These are phyloP conservation scores for Lasaia peninsularis DNA, from an alignment of 1,140 invertebrate species.

Conservation along the genomic window DNA sequence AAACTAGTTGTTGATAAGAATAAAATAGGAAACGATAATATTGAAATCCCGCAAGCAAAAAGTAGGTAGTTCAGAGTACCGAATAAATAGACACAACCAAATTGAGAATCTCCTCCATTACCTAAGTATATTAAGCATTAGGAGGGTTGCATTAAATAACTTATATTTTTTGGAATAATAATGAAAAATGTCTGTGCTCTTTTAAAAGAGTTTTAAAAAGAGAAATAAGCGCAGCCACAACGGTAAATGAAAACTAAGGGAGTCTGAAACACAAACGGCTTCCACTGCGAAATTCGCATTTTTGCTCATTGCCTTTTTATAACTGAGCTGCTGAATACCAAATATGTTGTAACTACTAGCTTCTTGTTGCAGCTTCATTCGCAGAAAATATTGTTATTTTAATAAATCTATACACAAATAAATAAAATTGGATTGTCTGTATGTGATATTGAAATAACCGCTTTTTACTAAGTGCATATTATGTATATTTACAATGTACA, in stretches of 20 bases:
- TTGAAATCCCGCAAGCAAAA: no score
- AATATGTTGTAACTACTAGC: background rate
- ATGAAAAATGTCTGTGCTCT: background rate
- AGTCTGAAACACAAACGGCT: background rate
- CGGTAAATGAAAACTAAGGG: background rate
- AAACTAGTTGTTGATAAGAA: no score
- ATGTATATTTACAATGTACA: no score
- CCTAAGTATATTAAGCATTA: no score
- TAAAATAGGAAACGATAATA: no score
- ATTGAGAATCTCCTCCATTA: no score
- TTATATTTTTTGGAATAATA: background rate
- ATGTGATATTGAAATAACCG: no score
- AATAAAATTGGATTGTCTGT: no score
- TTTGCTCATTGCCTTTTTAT: background rate
- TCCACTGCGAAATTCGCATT: background rate
- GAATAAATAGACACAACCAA: no score
- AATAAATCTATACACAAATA: constrained; percentile 9
- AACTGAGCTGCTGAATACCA: background rate
- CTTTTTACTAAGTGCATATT: no score
- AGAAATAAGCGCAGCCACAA: background rate
- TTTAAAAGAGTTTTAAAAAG: background rate
- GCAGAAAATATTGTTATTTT: background rate
- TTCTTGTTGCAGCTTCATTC: no score
- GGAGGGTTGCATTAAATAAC: no score
- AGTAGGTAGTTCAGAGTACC: background rate